Conservation (phyloP, 2,797 vertebrate species). For the Tapirus indicus region DNA sequence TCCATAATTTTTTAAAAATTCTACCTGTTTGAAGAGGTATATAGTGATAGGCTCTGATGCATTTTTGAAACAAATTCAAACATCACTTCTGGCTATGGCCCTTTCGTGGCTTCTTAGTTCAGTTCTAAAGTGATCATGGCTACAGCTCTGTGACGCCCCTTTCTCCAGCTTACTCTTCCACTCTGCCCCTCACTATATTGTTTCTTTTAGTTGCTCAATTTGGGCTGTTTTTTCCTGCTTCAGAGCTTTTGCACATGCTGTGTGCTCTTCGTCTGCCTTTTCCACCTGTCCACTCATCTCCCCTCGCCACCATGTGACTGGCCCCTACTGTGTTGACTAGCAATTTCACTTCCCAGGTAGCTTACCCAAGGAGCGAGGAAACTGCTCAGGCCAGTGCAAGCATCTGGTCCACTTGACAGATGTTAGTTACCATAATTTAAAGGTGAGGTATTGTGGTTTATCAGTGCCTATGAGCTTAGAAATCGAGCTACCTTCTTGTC, state of each 20-base stretch:
- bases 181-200: too few species aligned
- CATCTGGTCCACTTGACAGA: too few species aligned
- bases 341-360: neutral
- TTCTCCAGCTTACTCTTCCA: neutral
- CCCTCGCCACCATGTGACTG: neutral
- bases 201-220: neutral
- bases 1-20: too few species aligned
- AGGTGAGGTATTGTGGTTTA: neutral
- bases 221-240: neutral
- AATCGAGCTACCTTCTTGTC: neutral
- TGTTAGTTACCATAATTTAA: neutral
- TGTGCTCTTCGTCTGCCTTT: neutral
- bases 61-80: neutral
- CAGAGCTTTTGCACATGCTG: neutral
- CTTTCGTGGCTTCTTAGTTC: neutral
- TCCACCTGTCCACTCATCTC: neutral
- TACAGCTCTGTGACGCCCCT: neutral
- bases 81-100: neutral
- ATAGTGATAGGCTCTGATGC: too few species aligned
- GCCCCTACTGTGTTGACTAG: neutral
- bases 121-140: neutral
- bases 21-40: too few species aligned
- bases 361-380: neutral
- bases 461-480: neutral
- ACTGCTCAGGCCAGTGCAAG: neutral